These are phyloP conservation scores for Forbesichthys agassizii DNA, from an alignment of 2,113 vertebrate species.

Conservation along the genomic window DNA sequence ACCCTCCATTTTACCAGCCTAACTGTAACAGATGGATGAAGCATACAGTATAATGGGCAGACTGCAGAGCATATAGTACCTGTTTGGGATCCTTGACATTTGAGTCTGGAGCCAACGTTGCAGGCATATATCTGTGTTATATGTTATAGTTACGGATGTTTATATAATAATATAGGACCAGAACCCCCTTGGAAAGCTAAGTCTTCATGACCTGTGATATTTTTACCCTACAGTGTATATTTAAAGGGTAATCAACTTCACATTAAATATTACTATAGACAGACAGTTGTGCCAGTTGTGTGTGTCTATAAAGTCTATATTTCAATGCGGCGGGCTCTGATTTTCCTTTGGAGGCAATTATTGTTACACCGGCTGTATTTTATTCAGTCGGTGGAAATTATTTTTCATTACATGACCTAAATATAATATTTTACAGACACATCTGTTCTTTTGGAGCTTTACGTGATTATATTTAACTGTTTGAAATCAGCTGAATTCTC, in stretches of 20 bases:
- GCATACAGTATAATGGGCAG: slow-evolving; percentile 30
- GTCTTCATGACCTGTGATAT: neutral
- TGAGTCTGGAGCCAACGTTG: slow-evolving; percentile 27
- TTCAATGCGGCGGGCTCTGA: slow-evolving; percentile 4
- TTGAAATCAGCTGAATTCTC: slow-evolving; percentile 20
- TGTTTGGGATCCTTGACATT: slow-evolving; percentile 51
- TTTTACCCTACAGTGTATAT: too few relatives aligned
- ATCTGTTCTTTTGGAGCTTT: slow-evolving; percentile 14
- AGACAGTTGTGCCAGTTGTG: neutral
- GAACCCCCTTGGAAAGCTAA: neutral
- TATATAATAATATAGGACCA: neutral
- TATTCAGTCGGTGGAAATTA: neutral
- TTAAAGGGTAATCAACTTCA: slow-evolving; percentile 1
- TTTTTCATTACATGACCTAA: slow-evolving; percentile 1
- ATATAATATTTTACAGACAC: neutral
- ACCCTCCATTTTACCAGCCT: slow-evolving; percentile 31
- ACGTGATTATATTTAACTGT: slow-evolving; percentile 16
- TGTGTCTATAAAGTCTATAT: slow-evolving; percentile 2
- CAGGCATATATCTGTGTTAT: slow-evolving; percentile 6
- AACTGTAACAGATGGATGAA: slow-evolving; percentile 42
- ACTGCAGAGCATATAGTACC: slow-evolving; percentile 12
- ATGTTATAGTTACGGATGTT: neutral
- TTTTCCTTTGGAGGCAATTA: neutral
- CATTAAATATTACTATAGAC: neutral
- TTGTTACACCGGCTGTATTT: slow-evolving; percentile 1